phyloP scores from a whole-genome alignment of 2,888 invertebrate species.

The Scaptomyza tumidula region DNA sequence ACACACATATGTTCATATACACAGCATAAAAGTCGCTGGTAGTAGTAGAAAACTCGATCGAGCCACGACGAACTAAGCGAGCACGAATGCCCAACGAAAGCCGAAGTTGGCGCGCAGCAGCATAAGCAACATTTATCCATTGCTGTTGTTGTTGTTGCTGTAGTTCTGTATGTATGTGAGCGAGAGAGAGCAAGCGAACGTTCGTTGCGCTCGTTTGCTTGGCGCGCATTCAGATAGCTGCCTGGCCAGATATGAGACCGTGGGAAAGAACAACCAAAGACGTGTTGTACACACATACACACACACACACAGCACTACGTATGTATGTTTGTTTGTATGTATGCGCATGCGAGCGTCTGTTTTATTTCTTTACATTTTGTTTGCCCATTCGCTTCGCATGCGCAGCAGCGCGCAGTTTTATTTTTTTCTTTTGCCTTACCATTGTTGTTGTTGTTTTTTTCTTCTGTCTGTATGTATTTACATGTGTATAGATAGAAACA shows the following conservation, averaged over 20 bases:
- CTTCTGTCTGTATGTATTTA: conserved; percentile 18
- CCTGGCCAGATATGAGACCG: conserved; percentile 84
- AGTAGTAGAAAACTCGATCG: conserved; percentile 70
- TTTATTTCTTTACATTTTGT: conserved; percentile 70
- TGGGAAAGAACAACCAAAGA: conserved; percentile 84
- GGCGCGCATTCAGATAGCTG: conserved; percentile 73
- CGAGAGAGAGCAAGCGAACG: conserved; percentile 15
- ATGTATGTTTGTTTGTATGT: conserved; percentile 37
- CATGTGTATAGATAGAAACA: conserved; percentile 8
- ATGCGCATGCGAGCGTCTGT: conserved; percentile 61
- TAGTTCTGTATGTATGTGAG: conserved; percentile 28
- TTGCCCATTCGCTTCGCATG: conserved; percentile 75
- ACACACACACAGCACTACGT: conserved; percentile 26
- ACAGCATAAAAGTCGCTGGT: conserved; percentile 19
- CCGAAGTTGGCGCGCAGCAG: conserved; percentile 52
- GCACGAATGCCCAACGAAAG: conserved; percentile 32
- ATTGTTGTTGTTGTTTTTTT: conserved; percentile 31
- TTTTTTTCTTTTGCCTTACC: conserved; percentile 38
- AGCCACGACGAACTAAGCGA: conserved; percentile 23
- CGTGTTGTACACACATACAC: conserved; percentile 70
- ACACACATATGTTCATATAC: conserved; percentile 2
- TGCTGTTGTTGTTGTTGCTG: conserved; percentile 38
- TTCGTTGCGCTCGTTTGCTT: conserved; percentile 63
- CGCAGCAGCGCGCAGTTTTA: conserved; percentile 56
- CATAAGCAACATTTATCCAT: conserved; percentile 68